A percentile compares a stretch with the other conserved stretches of the same genome.
These are phyloP conservation scores for Tachina lurida DNA, from an alignment of 2,888 invertebrate species.

Conservation along the genomic window DNA sequence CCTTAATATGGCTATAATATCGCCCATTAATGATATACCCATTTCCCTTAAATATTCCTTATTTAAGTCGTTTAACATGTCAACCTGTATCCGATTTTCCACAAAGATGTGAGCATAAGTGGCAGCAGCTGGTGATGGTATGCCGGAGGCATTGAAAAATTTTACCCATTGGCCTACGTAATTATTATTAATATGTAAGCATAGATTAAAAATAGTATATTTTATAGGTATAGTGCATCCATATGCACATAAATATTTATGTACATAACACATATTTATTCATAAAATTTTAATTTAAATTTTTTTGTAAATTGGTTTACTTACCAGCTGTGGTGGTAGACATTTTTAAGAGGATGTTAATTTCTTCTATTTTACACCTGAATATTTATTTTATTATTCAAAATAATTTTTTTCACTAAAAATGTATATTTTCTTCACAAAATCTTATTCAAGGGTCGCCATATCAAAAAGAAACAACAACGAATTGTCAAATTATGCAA, in stretches of 20 bases:
- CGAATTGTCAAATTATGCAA: constrained; percentile 4
- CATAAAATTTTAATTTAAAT: neutral
- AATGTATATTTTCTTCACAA: constrained; percentile 16
- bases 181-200: neutral
- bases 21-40: constrained; percentile 91
- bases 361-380: neutral
- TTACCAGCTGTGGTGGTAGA: constrained; percentile 78
- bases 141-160: constrained; percentile 93
- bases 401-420: constrained; percentile 37
- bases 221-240: no score
- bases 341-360: constrained; percentile 70
- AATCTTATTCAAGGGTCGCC: constrained; percentile 24
- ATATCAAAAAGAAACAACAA: constrained; percentile 41
- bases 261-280: neutral
- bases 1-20: constrained; percentile 88
- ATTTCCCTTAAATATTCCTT: constrained; percentile 94
- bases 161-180: constrained; percentile 87
- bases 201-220: no score
- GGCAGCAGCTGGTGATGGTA: constrained; percentile 89
- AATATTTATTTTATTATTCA: neutral
- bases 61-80: constrained; percentile 93
- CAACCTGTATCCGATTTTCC: constrained; percentile 92
- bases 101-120: constrained; percentile 93
- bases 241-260: neutral
- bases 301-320: constrained; percentile 5